A percentile compares a stretch with the other conserved stretches of the same genome.
phyloP scores from a whole-genome alignment of 2,888 invertebrate species.

The Tachystola acroxantha region DNA sequence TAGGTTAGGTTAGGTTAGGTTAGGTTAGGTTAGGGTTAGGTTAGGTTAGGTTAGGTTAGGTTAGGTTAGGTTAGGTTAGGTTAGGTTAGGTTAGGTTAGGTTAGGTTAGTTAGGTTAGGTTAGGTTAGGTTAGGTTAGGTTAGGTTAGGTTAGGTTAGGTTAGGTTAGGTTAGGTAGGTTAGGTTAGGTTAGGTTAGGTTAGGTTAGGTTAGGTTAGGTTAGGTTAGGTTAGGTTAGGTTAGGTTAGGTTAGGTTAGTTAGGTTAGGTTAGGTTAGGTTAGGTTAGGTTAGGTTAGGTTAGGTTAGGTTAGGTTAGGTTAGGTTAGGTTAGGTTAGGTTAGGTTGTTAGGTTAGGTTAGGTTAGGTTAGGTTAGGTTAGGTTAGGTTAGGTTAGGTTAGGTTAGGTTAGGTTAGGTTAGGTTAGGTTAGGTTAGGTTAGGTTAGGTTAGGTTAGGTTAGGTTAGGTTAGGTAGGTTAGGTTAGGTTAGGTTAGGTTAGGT shows the following conservation, averaged over 20 bases:
- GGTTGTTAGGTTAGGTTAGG: no score
- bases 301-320: conserved; percentile 3
- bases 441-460: conserved; percentile 13
- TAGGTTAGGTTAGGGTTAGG: no score
- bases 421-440: conserved; percentile 10
- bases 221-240: conserved; percentile 4
- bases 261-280: conserved; percentile 7
- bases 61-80: conserved; percentile 17
- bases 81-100: conserved; percentile 18
- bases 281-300: conserved; percentile 3
- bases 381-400: conserved; percentile 9
- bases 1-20: conserved; percentile 15
- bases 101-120: conserved; percentile 17
- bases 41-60: conserved; percentile 17
- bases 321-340: conserved; percentile 3
- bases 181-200: conserved; percentile 6
- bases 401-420: conserved; percentile 10
- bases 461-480: no score
- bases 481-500: conserved; percentile 13
- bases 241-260: background rate
- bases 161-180: no score
- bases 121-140: conserved; percentile 20
- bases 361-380: conserved; percentile 7
- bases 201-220: conserved; percentile 7
- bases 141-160: conserved; percentile 22